These are phyloP conservation scores for Balaeniceps rex DNA, from an alignment of 2,113 vertebrate species.

Conservation along the genomic window DNA sequence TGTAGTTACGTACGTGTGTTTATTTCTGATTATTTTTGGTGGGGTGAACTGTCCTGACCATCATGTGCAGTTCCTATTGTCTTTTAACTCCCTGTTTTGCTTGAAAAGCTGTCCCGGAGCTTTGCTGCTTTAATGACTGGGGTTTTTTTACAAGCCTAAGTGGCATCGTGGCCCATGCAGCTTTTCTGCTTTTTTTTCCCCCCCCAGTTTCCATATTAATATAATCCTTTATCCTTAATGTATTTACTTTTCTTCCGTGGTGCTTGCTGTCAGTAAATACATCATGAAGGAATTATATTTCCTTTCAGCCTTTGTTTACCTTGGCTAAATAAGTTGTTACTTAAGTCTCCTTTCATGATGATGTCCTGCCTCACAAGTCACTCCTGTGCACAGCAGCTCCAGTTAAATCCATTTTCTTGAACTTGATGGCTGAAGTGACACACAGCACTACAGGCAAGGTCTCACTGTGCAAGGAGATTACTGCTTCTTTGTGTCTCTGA, in stretches of 20 bases:
- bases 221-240: neutral
- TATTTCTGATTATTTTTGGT: neutral
- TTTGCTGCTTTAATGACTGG: neutral
- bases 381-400: neutral
- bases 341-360: neutral
- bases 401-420: neutral
- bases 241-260: neutral
- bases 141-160: neutral
- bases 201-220: neutral
- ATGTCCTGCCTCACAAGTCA: neutral
- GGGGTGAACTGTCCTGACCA: neutral
- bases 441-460: neutral
- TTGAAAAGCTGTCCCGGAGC: neutral
- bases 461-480: neutral
- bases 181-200: neutral
- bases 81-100: neutral
- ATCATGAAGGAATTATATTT: neutral
- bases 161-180: neutral
- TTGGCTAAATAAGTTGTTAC: neutral
- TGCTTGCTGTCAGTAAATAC: neutral
- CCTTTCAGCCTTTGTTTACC: conserved; percentile 3
- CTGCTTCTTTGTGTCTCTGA: neutral
- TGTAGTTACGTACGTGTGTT: accelerated
- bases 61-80: neutral
- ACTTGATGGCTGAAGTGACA: neutral